These are phyloP conservation scores for Digitonthophagus gazella DNA, from an alignment of 2,888 invertebrate genomes.

Conservation along the genomic window DNA sequence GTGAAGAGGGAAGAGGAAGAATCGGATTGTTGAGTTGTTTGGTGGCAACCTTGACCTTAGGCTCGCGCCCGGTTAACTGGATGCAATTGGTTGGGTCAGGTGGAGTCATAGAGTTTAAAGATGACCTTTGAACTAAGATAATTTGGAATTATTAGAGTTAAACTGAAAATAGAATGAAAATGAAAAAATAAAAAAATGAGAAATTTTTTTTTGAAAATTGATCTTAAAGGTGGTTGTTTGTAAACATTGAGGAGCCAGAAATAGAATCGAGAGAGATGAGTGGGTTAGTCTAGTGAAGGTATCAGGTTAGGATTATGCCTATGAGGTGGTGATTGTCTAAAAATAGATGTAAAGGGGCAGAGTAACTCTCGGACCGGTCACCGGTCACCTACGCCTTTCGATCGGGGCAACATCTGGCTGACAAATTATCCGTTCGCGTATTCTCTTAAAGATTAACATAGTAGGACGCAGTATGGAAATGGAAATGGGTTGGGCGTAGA, in stretches of 20 bases:
- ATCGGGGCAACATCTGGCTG: constrained; percentile 24
- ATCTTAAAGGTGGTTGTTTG: background rate
- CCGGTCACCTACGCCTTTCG: constrained; percentile 12
- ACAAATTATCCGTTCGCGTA: constrained; percentile 29
- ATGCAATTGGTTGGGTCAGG: background rate
- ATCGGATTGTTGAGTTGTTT: too few relatives aligned
- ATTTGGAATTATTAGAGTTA: background rate
- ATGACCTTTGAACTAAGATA: background rate
- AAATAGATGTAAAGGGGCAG: background rate
- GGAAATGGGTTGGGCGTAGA: background rate
- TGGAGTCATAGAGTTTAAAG: background rate
- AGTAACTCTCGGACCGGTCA: background rate
- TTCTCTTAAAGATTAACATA: constrained; percentile 9
- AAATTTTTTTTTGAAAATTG: too few relatives aligned
- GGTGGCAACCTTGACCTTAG: background rate
- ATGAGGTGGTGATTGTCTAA: background rate
- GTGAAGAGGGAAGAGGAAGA: background rate
- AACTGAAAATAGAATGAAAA: too few relatives aligned
- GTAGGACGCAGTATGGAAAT: background rate
- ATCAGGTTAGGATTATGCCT: background rate
- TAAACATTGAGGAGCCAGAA: background rate
- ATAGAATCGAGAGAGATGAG: background rate
- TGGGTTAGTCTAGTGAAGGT: background rate
- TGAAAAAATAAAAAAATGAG: background rate
- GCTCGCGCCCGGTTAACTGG: background rate